Evolutionary conservation across 2,113 vertebrate species (phyloP).

Genomic region (Saccopteryx bilineata): DNA sequence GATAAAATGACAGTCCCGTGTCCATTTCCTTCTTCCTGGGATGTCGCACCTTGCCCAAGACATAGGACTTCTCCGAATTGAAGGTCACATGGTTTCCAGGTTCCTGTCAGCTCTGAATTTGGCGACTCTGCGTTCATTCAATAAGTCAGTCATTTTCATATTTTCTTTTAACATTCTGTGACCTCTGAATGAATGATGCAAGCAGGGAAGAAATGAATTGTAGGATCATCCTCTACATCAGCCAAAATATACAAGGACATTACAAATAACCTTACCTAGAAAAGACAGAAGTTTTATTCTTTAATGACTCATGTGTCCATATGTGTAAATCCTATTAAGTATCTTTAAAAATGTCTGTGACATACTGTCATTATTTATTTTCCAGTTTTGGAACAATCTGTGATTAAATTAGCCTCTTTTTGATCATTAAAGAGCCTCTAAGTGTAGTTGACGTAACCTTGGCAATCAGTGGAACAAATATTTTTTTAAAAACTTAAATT

Average conservation of each 20-base stretch:
- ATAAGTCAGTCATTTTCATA: conserved; percentile 60
- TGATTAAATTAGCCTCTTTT: conserved; percentile 66
- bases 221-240: conserved; percentile 55
- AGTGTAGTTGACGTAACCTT: conserved; percentile 65
- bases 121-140: conserved; percentile 48
- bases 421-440: conserved; percentile 29
- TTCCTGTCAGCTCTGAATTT: background rate
- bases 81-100: background rate
- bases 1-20: background rate
- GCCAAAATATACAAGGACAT: conserved; percentile 48
- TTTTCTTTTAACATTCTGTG: conserved; percentile 35
- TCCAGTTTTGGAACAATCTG: conserved; percentile 18
- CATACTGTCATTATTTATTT: conserved; percentile 69
- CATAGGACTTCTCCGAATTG: background rate
- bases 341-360: conserved; percentile 63
- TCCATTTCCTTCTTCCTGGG: background rate
- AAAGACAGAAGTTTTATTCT: conserved; percentile 60
- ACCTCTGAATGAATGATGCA: conserved; percentile 53
- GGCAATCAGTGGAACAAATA: conserved; percentile 35
- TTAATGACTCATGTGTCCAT: conserved; percentile 64
- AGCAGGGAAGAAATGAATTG: conserved; percentile 43
- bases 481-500: background rate
- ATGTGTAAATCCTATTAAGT: conserved; percentile 70
- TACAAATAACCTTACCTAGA: conserved; percentile 64
- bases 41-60: background rate